Evolutionary conservation across 1,140 invertebrate species (phyloP), one percentile per base, ranked within the genome.

Genomic region (Elysia chlorotica): DNA sequence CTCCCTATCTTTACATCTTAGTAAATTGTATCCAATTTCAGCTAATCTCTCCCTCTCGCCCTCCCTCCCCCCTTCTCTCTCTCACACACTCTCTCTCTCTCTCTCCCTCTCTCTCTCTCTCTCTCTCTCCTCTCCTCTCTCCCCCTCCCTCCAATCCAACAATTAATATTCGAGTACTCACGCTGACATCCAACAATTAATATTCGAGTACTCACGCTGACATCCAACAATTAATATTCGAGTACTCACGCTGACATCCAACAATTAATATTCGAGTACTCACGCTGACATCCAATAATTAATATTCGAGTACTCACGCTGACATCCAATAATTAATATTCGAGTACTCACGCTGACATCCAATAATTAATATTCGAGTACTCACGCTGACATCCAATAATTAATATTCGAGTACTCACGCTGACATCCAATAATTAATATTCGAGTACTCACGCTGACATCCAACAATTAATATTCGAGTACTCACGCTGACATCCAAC

Each of bases 241-340:
- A 17, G 37, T 67, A 84, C 84, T 80, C 83, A 91, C 90, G 85
- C 86, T 91, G 90, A 80, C 90, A 91, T 25, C 90, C 90, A 37
- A 90, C 77, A 65, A 91, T 83, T n/a, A n/a, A n/a, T n/a, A n/a
- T n/a, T n/a, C n/a, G 17, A 17, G 37, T 67, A 84, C 84, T 80
- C 83, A 91, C 90, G 85, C 86, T 91, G 90, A 80, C 90, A 91
- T 25, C 90, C 90, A 37, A 90, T 77, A 65, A 91, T 83, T n/a
- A n/a, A n/a, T n/a, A n/a, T n/a, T n/a, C n/a, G 17, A 17, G 37
- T 67, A 84, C 84, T 80, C 83, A 91, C 90, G 85, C 86, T 91
- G 90, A 80, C 90, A 91, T 25, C 90, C 90, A 37, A 90, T 77
- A 65, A 91, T 83, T n/a, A n/a, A n/a, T n/a, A n/a, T n/a, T n/a